Evolutionary conservation across 2,888 invertebrate species (phyloP).

Genomic region (Diplazon laetatorius): DNA sequence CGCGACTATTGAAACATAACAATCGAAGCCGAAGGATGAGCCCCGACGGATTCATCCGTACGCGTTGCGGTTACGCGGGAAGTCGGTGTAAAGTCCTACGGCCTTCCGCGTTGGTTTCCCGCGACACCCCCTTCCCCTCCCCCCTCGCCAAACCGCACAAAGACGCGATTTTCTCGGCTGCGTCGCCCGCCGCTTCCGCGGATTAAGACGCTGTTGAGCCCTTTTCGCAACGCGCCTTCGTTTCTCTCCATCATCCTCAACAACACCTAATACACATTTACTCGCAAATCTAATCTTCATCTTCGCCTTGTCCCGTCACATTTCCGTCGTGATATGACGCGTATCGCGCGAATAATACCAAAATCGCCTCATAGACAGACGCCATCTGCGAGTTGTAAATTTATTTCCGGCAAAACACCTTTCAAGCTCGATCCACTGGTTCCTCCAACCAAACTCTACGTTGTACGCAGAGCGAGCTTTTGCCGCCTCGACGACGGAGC

Average conservation of each 20-base stretch:
- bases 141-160: conserved; percentile 38
- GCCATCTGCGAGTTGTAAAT: no score
- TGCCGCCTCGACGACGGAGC: no score
- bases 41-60: conserved; percentile 7
- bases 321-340: background rate
- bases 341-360: no score
- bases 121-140: no score
- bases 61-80: conserved; percentile 1
- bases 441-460: no score
- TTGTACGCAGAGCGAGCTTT: no score
- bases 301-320: conserved; percentile 9
- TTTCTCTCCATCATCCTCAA: conserved; percentile 27
- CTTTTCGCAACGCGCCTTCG: conserved; percentile 19
- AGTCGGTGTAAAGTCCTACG: background rate
- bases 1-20: conserved; percentile 33
- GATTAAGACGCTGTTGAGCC: conserved; percentile 54
- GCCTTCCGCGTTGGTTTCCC: background rate
- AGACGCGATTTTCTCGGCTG: conserved; percentile 10
- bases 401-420: background rate
- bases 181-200: conserved; percentile 27
- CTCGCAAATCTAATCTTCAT: conserved; percentile 46
- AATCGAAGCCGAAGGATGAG: conserved; percentile 36
- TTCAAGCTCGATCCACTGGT: no score
- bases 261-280: conserved; percentile 42
- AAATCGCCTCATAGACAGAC: no score